These are phyloP conservation scores for Illadopsis cleaveri DNA, from an alignment of 2,113 vertebrate genomes.

Conservation along the genomic window DNA sequence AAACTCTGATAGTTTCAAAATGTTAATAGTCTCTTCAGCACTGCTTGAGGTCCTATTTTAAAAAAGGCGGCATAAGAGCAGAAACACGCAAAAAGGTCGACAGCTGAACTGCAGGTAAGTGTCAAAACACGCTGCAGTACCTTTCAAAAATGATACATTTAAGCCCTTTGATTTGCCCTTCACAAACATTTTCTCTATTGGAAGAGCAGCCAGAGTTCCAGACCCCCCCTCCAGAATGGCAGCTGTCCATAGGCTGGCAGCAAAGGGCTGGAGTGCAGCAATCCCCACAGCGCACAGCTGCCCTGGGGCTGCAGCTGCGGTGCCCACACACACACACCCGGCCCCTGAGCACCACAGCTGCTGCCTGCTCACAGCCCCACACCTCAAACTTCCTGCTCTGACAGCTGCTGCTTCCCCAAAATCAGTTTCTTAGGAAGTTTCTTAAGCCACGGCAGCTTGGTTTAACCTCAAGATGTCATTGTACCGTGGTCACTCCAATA, in stretches of 20 bases:
- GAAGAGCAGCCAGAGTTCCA: background rate
- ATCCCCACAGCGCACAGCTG: background rate
- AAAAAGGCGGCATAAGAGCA: background rate
- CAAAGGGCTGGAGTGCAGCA: background rate
- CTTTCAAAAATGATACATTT: background rate
- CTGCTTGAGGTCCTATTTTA: background rate
- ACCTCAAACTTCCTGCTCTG: background rate
- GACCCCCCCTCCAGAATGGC: background rate
- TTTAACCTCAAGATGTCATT: background rate
- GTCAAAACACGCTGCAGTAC: background rate
- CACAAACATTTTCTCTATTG: background rate
- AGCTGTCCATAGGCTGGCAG: background rate
- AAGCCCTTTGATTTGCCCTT: background rate
- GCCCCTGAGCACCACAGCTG: background rate
- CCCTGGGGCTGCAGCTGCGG: background rate
- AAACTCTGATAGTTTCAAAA: background rate
- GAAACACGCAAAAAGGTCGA: background rate
- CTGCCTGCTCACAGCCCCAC: background rate
- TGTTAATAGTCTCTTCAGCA: background rate
- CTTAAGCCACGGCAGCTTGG: background rate
- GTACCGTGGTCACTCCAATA: background rate
- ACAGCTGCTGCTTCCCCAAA: background rate
- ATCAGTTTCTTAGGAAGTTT: rapidly evolving
- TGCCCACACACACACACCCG: rapidly evolving
- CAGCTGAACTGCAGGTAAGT: rapidly evolving